A percentile compares a stretch with the other conserved stretches of the same genome.
These are phyloP conservation scores for Pyrocoelia pectoralis DNA, from an alignment of 2,888 invertebrate genomes.

Conservation along the genomic window DNA sequence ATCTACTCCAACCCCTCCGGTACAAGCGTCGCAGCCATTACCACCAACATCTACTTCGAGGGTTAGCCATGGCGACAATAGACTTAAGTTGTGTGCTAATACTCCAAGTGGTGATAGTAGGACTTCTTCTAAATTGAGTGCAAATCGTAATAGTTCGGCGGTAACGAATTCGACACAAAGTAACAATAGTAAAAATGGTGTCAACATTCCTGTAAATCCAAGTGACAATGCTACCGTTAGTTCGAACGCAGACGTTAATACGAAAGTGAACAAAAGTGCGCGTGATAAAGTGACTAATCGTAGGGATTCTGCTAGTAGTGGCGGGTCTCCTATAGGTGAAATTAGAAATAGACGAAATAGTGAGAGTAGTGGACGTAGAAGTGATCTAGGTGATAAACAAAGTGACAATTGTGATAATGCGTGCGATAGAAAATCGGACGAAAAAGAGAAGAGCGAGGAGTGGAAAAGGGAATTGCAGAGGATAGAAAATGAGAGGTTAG, in stretches of 20 bases:
- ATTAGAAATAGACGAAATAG: slow-evolving; percentile 52
- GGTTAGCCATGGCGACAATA: slow-evolving; percentile 52
- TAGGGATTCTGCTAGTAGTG: slow-evolving; percentile 45
- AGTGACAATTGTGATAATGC: slow-evolving; percentile 50
- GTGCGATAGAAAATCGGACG: slow-evolving; percentile 44
- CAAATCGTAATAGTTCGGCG: slow-evolving; percentile 52
- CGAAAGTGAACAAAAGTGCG: slow-evolving; percentile 41
- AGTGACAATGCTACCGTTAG: slow-evolving; percentile 35
- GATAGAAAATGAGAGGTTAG: slow-evolving; percentile 39
- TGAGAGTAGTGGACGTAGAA: slow-evolving; percentile 49
- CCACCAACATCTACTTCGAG: slow-evolving; percentile 46
- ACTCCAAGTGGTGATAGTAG: slow-evolving; percentile 52
- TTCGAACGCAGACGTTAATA: slow-evolving; percentile 19
- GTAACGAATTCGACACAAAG: slow-evolving; percentile 44
- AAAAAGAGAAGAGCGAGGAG: slow-evolving; percentile 46
- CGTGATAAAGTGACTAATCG: slow-evolving; percentile 47
- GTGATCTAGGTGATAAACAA: slow-evolving; percentile 50
- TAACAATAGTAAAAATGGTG: slow-evolving; percentile 38
- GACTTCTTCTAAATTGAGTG: slow-evolving; percentile 52
- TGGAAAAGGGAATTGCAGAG: slow-evolving; percentile 42
- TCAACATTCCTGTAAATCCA: slow-evolving; percentile 42
- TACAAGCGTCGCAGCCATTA: slow-evolving; percentile 42
- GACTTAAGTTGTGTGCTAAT: slow-evolving; percentile 55
- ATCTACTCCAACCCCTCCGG: slow-evolving; percentile 45
- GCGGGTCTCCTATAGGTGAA: slow-evolving; percentile 47